Conservation (phyloP, 2,888 invertebrate species). For the Adelognathus sp. region DNA sequence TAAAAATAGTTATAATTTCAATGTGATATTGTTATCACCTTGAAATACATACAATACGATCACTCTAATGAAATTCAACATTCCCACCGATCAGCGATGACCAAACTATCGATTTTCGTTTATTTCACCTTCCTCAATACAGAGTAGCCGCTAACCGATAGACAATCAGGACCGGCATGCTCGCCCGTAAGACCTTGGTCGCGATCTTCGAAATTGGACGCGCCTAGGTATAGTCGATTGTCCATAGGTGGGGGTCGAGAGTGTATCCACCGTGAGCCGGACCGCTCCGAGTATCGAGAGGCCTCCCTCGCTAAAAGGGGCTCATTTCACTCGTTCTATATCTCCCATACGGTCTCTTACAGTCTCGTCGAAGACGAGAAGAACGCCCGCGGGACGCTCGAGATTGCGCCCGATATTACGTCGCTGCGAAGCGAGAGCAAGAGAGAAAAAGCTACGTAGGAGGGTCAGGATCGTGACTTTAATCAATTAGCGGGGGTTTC, state of each 20-base stretch:
- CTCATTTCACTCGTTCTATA: constrained; percentile 37
- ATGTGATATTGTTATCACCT: no score
- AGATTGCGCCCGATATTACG: constrained; percentile 61
- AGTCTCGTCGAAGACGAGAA: constrained; percentile 39
- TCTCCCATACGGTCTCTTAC: constrained; percentile 21
- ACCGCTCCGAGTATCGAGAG: constrained; percentile 14
- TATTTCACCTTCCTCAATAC: no score
- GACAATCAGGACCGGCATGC: neutral
- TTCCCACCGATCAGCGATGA: no score
- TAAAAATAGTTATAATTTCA: no score
- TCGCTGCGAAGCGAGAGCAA: neutral
- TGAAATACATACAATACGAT: no score
- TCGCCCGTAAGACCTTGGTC: neutral
- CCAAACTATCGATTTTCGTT: no score
- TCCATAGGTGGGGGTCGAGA: constrained; percentile 19
- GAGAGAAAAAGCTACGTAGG: constrained; percentile 2
- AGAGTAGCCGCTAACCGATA: neutral
- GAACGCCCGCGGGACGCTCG: constrained; percentile 58
- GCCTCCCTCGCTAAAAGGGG: constrained; percentile 43
- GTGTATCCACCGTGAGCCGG: constrained; percentile 29
- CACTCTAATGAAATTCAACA: no score
- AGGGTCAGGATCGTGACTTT: constrained; percentile 78
- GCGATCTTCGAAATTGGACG: constrained; percentile 42
- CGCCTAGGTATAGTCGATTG: constrained; percentile 10
- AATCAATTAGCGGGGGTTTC: constrained; percentile 80